phyloP scores from a whole-genome alignment of 2,113 vertebrate species.

The Micronycteris hirsuta region DNA sequence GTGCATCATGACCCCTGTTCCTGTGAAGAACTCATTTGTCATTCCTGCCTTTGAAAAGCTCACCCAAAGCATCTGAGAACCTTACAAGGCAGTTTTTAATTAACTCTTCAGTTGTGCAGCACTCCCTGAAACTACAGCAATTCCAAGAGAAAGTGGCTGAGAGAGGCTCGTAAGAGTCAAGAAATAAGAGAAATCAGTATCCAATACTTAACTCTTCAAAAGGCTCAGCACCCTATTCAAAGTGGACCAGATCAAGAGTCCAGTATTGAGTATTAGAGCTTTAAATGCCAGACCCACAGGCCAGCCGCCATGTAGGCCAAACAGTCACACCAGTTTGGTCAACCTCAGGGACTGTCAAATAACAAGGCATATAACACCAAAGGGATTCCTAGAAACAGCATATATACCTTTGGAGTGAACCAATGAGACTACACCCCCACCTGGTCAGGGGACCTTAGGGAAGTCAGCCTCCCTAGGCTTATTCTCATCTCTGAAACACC shows the following conservation, averaged over 20 bases:
- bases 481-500: background rate
- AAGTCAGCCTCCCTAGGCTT: background rate
- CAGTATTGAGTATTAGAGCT: background rate
- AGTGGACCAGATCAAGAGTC: no score
- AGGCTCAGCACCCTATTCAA: background rate
- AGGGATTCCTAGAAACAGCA: background rate
- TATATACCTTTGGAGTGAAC: background rate
- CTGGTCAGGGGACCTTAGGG: background rate
- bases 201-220: background rate
- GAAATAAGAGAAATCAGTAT: background rate
- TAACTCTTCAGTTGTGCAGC: background rate
- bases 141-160: background rate
- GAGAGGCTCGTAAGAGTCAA: background rate
- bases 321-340: background rate
- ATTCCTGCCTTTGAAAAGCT: background rate
- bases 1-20: fast-evolving
- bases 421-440: background rate
- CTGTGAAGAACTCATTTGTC: background rate
- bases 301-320: background rate
- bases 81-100: background rate
- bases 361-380: background rate
- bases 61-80: background rate
- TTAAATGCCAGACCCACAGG: background rate
- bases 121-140: background rate
- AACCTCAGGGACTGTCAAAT: background rate